These are phyloP conservation scores for Galeopsomyia nigrocyanea DNA, from an alignment of 2,888 invertebrate species.

Conservation along the genomic window DNA sequence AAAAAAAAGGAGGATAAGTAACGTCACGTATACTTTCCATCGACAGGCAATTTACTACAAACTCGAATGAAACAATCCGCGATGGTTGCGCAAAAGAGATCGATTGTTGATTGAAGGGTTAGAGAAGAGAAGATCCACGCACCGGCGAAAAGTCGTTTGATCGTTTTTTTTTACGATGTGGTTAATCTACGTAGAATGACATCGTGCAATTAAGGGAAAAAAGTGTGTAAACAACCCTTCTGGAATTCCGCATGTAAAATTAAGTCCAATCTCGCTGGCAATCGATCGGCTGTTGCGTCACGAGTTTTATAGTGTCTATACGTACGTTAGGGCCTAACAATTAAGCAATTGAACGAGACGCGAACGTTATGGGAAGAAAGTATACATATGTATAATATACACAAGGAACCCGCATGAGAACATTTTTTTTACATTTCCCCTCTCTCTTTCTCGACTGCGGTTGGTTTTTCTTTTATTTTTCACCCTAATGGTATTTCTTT, in stretches of 20 bases:
- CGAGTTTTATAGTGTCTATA: neutral
- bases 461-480: neutral
- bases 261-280: neutral
- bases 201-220: too few relatives aligned
- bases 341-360: constrained; percentile 29
- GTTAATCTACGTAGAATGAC: too few relatives aligned
- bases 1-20: too few relatives aligned
- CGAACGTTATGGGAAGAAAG: neutral
- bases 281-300: constrained; percentile 23
- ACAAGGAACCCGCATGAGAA: constrained; percentile 22
- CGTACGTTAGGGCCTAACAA: constrained; percentile 15
- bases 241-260: constrained; percentile 1
- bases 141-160: too few relatives aligned
- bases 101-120: too few relatives aligned
- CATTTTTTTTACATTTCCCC: neutral
- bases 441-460: neutral
- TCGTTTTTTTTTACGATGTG: too few relatives aligned
- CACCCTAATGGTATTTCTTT: neutral
- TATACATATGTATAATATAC: neutral
- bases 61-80: too few relatives aligned
- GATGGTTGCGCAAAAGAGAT: too few relatives aligned
- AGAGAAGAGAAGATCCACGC: too few relatives aligned
- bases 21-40: too few relatives aligned
- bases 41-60: too few relatives aligned
- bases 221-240: too few relatives aligned